Evolutionary conservation across 1,140 invertebrate genomes (phyloP).

Genomic region (Drosophila pseudoananassae): DNA sequence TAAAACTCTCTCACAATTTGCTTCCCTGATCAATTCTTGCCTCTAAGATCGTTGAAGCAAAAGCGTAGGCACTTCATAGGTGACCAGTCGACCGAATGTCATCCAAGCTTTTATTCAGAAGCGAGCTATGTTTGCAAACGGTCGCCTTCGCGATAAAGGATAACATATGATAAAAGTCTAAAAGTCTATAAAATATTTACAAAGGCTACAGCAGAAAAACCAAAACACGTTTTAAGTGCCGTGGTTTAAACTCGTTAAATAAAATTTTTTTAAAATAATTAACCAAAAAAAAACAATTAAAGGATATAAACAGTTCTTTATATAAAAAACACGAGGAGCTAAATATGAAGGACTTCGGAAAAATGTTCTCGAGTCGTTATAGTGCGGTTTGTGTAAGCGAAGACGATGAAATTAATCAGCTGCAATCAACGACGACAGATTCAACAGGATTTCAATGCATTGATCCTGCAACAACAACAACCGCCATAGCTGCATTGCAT

Average conservation of each 20-base stretch:
- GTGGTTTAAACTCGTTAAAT: conserved; percentile 12
- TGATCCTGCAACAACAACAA: conserved; percentile 22
- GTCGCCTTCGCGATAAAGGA: conserved; percentile 58
- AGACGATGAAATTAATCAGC: conserved; percentile 41
- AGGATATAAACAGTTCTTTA: neutral
- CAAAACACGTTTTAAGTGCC: conserved; percentile 59
- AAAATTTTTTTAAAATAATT: neutral
- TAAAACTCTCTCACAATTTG: neutral
- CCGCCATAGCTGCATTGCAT: conserved; percentile 34
- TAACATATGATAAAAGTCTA: conserved; percentile 20
- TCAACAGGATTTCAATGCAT: conserved; percentile 11
- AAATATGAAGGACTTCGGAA: conserved; percentile 76
- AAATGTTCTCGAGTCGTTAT: conserved; percentile 74
- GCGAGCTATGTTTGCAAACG: conserved; percentile 76
- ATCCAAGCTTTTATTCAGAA: conserved; percentile 78
- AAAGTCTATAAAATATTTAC: neutral
- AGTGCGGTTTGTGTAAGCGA: conserved; percentile 70
- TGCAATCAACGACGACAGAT: neutral
- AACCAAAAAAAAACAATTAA: conserved; percentile 7
- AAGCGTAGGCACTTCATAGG: conserved; percentile 32
- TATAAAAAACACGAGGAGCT: neutral
- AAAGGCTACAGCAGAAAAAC: conserved; percentile 58
- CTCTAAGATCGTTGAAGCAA: neutral
- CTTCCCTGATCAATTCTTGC: neutral
- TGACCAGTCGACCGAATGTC: conserved; percentile 61